phyloP scores from a whole-genome alignment of 2,888 invertebrate species.

The Octodonta nipae region DNA sequence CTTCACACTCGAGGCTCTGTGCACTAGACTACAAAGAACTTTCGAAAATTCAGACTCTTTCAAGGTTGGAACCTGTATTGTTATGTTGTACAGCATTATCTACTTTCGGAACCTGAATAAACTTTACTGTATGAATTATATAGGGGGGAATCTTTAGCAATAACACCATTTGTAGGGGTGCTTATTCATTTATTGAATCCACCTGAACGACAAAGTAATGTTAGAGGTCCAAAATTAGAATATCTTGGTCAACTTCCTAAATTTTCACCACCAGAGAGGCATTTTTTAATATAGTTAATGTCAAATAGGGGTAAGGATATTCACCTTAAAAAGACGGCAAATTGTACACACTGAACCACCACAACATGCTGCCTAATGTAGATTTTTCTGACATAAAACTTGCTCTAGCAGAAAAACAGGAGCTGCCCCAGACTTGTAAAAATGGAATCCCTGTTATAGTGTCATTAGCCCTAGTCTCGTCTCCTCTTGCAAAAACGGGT shows the following conservation, averaged over 20 bases:
- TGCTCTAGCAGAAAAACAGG: constrained; percentile 53
- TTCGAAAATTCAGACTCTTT: constrained; percentile 68
- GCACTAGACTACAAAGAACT: constrained; percentile 61
- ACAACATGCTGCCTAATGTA: constrained; percentile 39
- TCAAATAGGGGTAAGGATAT: constrained; percentile 53
- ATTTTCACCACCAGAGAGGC: constrained; percentile 50
- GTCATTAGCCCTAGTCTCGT: constrained; percentile 49
- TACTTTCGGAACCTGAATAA: constrained; percentile 54
- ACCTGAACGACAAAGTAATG: constrained; percentile 34
- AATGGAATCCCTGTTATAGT: constrained; percentile 60
- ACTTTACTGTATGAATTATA: constrained; percentile 59
- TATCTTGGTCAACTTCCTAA: constrained; percentile 44
- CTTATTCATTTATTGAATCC: constrained; percentile 51
- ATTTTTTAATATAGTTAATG: constrained; percentile 56
- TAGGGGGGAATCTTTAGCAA: constrained; percentile 48
- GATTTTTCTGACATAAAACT: constrained; percentile 54
- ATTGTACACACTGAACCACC: constrained; percentile 59
- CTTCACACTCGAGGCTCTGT: constrained; percentile 62
- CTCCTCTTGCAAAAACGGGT: no score
- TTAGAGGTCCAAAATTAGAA: constrained; percentile 34
- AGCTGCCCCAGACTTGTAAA: constrained; percentile 56
- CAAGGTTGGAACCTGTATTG: constrained; percentile 51
- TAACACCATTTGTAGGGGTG: constrained; percentile 58
- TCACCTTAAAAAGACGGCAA: constrained; percentile 65
- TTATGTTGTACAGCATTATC: constrained; percentile 51